A percentile compares a stretch with the other conserved stretches of the same genome.
These are phyloP conservation scores for Phyto melanocephala DNA, from an alignment of 2,888 invertebrate genomes.

Conservation along the genomic window DNA sequence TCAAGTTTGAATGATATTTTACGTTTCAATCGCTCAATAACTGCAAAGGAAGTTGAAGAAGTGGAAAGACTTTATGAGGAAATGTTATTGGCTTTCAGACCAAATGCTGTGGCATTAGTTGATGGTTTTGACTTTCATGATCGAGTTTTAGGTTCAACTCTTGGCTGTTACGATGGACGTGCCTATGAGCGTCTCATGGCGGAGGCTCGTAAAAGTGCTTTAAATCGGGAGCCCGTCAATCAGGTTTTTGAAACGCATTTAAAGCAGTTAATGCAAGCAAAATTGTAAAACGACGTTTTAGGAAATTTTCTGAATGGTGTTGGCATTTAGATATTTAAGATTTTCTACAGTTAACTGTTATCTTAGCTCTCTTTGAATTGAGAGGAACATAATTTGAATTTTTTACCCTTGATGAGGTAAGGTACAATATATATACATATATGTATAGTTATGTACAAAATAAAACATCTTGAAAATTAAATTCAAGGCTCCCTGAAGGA, in stretches of 20 bases:
- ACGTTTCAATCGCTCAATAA: slow-evolving; percentile 67
- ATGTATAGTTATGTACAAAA: no score
- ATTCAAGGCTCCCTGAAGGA: no score
- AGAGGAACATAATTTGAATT: no score
- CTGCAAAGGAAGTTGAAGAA: slow-evolving; percentile 70
- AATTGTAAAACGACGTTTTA: slow-evolving; percentile 69
- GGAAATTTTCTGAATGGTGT: neutral
- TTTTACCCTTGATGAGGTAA: no score
- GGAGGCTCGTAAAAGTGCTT: slow-evolving; percentile 88
- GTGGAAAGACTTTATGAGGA: slow-evolving; percentile 86
- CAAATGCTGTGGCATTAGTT: slow-evolving; percentile 93
- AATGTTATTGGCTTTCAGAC: slow-evolving; percentile 85
- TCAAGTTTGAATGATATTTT: slow-evolving; percentile 70
- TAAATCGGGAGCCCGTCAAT: slow-evolving; percentile 89
- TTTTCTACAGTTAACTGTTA: no score
- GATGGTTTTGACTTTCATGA: slow-evolving; percentile 94
- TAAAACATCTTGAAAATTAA: no score
- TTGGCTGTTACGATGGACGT: slow-evolving; percentile 90
- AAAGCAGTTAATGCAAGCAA: slow-evolving; percentile 83
- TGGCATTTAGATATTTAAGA: neutral
- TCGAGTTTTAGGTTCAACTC: slow-evolving; percentile 86
- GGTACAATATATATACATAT: no score
- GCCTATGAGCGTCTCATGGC: slow-evolving; percentile 89
- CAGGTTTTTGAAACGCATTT: slow-evolving; percentile 81
- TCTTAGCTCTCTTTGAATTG: no score